A percentile compares a stretch with the other conserved stretches of the same genome.
These are phyloP conservation scores for Coenonympha arcania DNA, from an alignment of 2,888 invertebrate species.

Conservation along the genomic window DNA sequence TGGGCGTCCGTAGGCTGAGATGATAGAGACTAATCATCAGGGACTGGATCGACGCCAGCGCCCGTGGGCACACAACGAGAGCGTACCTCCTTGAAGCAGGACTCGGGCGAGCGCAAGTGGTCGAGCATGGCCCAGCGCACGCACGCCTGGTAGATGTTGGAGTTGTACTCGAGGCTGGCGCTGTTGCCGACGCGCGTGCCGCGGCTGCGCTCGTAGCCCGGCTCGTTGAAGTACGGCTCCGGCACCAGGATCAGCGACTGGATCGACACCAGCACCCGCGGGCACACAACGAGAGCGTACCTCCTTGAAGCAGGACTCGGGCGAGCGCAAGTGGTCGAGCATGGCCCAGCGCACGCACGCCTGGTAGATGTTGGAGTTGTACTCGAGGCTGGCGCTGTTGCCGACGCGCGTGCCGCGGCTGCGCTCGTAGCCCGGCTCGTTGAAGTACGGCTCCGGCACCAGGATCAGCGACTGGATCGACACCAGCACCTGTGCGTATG, in stretches of 20 bases:
- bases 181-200: constrained; percentile 91
- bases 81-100: constrained; percentile 90
- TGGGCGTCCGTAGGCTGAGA: too few relatives aligned
- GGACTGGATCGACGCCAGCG: too few relatives aligned
- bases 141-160: constrained; percentile 95
- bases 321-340: constrained; percentile 92
- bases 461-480: constrained; percentile 94
- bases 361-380: constrained; percentile 96
- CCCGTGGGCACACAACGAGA: too few relatives aligned
- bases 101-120: constrained; percentile 90
- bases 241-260: constrained; percentile 94
- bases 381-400: constrained; percentile 91
- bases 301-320: constrained; percentile 93
- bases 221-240: constrained; percentile 96
- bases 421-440: constrained; percentile 95
- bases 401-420: constrained; percentile 91
- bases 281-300: constrained; percentile 59
- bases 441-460: constrained; percentile 95
- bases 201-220: constrained; percentile 92
- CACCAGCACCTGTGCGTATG: constrained; percentile 82
- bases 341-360: constrained; percentile 97
- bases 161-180: constrained; percentile 94
- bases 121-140: constrained; percentile 98
- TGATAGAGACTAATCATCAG: too few relatives aligned
- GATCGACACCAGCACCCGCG: too few relatives aligned